phyloP scores from a whole-genome alignment of 2,113 vertebrate species.

The Dissostichus mawsoni region DNA sequence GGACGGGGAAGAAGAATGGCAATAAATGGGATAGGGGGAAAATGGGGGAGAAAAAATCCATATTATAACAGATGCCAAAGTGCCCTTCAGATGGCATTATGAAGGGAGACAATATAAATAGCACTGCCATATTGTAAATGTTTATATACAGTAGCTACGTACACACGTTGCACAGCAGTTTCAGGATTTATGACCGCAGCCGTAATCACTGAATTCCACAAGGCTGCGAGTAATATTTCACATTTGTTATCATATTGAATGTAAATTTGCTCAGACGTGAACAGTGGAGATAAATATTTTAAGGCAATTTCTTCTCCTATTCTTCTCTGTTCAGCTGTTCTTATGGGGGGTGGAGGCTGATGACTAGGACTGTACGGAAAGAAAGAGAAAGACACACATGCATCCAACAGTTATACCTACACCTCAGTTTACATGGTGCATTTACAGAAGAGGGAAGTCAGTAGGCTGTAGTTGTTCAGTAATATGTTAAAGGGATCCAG shows the following conservation, averaged over 20 bases:
- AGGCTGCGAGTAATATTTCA: conserved; percentile 85
- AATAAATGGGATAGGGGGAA: conserved; percentile 68
- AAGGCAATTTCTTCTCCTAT: conserved; percentile 71
- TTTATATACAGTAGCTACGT: conserved; percentile 81
- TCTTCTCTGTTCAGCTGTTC: conserved; percentile 57
- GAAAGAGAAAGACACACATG: conserved; percentile 6
- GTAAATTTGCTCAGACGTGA: conserved; percentile 83
- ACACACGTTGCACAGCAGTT: conserved; percentile 73
- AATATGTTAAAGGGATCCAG: conserved; percentile 62
- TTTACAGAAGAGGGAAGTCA: conserved; percentile 46
- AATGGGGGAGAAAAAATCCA: conserved; percentile 68
- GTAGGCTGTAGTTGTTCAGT: conserved; percentile 41
- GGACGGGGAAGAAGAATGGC: conserved; percentile 58
- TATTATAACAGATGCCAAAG: conserved; percentile 81
- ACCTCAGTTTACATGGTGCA: conserved; percentile 58
- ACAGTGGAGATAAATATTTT: conserved; percentile 80
- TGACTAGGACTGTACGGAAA: conserved; percentile 11
- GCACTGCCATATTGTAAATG: conserved; percentile 84
- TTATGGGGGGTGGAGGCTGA: conserved; percentile 10
- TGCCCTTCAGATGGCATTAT: conserved; percentile 80
- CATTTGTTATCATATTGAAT: conserved; percentile 83
- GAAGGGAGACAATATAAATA: conserved; percentile 84
- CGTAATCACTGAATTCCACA: conserved; percentile 80
- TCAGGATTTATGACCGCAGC: conserved; percentile 79
- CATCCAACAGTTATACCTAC: conserved; percentile 30